phyloP scores from a whole-genome alignment of 2,113 vertebrate genomes.

The Porphyrio hochstetteri region DNA sequence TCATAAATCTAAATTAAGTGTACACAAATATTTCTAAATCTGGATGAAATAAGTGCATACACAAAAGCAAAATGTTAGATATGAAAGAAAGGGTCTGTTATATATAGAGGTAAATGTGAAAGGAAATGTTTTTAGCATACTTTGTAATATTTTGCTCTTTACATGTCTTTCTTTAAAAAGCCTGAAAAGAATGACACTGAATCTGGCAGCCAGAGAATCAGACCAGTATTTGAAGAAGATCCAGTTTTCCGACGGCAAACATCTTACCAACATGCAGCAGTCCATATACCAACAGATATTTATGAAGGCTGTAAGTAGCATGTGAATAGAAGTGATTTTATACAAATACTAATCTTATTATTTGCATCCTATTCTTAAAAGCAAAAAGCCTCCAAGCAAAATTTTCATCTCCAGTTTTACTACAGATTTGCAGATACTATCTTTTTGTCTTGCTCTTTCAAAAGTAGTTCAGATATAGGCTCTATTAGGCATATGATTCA shows the following conservation, averaged over 20 bases:
- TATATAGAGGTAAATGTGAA: neutral
- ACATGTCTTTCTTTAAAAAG: conserved; percentile 65
- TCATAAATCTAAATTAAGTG: neutral
- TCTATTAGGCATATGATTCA: neutral
- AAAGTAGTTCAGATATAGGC: neutral
- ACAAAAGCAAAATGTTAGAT: neutral
- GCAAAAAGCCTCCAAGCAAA: neutral
- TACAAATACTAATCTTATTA: neutral
- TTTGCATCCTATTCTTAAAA: neutral
- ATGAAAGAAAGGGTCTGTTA: neutral
- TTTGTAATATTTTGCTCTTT: conserved; percentile 46
- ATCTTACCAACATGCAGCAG: conserved; percentile 93
- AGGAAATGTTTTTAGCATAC: neutral
- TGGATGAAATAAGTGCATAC: neutral
- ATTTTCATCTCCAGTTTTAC: neutral
- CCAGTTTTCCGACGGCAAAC: conserved; percentile 87
- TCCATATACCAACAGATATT: conserved; percentile 98
- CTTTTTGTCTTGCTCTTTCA: neutral
- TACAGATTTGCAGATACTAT: neutral
- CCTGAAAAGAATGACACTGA: conserved; percentile 89
- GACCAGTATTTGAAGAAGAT: conserved; percentile 92
- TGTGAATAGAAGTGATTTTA: neutral
- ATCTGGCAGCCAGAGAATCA: conserved; percentile 86
- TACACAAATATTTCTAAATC: neutral
- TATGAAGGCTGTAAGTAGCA: conserved; percentile 96